Base-by-base conservation (phyloP, 2,888 invertebrate species). In the Cyrtodaria siliqua region DNA sequence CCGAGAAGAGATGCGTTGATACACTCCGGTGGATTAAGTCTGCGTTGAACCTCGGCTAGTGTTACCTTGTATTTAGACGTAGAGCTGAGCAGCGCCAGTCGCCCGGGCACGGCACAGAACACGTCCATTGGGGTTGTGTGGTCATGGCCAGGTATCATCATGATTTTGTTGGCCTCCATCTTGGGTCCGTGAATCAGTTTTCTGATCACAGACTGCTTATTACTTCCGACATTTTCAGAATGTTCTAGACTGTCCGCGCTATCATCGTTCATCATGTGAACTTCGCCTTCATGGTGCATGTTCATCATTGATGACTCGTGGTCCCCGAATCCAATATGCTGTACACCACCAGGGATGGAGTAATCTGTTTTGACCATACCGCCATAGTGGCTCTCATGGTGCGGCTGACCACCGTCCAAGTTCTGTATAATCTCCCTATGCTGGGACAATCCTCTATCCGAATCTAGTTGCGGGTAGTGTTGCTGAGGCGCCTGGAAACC, bases 1-100 rank as follows among this genome's bases (percentile, higher is more conserved):
- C 99, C 99, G 44, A 99, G 95, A 59, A 99, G 95, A 42, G 99
- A 99, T 24, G 99, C 99, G 93, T 99, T 99, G 87, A 99, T 95
- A 94, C 99, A 99, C 94, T 99, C 99, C 0, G 99, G 99, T 44
- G 99, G 98, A 59, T 97, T 97, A 80, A 99, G 95, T 87, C 99
- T 95, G 91, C 99, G 95, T 94, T 99, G 98, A 77, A 99, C 99
- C 94, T 99, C 99, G 12, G 98, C 99, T 75, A 99, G 97, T 52
- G 99, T 99, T 89, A 99, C 99, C 95, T 99, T 99, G 95, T 99
- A 99, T 95, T 99, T 99, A 94, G 98, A 98, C 90, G 99, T 99
- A 89, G 98, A 98, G 85, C 97, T 98, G 87, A 99, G 95, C 79
- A 99, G 95, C 68, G 98, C 98, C 87, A 99, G 95, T 64, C 98